Conservation (phyloP, 2,113 vertebrate genomes). For the Clarias macrocephalus region DNA sequence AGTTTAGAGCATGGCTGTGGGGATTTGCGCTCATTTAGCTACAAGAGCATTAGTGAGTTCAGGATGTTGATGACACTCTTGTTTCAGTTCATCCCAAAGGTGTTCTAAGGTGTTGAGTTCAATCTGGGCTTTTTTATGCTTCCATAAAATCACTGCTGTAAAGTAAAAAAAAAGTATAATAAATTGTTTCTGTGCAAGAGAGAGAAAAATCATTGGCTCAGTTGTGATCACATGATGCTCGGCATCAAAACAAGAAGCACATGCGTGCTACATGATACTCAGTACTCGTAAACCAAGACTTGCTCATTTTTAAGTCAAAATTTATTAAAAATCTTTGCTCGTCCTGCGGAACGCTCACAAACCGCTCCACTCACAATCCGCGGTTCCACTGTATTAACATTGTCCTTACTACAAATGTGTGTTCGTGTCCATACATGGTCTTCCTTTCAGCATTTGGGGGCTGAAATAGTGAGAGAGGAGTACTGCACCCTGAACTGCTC, state of each 20-base stretch:
- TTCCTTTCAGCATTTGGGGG: slow-evolving; percentile 20
- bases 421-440: neutral
- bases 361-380: no score
- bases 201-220: no score
- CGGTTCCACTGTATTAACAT: neutral
- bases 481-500: slow-evolving; percentile 45
- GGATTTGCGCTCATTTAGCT: neutral
- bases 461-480: slow-evolving; percentile 18
- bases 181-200: no score
- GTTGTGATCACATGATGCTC: no score
- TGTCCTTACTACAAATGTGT: neutral
- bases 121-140: neutral
- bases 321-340: no score
- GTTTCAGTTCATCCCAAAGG: neutral
- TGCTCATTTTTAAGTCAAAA: no score
- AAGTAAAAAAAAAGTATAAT: no score
- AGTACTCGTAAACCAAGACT: no score
- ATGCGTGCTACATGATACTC: no score
- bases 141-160: no score
- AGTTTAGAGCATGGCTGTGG: neutral
- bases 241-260: no score
- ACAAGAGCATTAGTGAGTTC: neutral
- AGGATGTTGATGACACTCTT: neutral
- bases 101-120: neutral
- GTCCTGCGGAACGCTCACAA: no score